Percentiles rank a stretch among this genome's conserved stretches.
These are phyloP conservation scores for Cercocebus atys DNA, from an alignment of 2,113 vertebrate species.

Conservation along the genomic window DNA sequence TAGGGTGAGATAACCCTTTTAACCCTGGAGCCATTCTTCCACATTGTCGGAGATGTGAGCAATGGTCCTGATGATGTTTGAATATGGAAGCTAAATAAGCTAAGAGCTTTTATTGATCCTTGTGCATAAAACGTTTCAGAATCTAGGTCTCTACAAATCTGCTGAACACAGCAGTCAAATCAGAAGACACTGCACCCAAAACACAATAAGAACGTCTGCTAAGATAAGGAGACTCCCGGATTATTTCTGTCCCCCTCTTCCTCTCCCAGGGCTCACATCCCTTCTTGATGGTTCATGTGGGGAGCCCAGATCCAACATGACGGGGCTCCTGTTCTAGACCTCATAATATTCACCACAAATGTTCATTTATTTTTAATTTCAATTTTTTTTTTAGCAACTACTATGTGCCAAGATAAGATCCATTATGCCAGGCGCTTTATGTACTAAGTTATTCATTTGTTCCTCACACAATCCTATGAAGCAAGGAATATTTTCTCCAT, in stretches of 20 bases:
- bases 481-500: background rate
- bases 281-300: background rate
- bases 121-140: constrained; percentile 7
- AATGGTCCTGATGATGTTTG: background rate
- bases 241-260: background rate
- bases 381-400: background rate
- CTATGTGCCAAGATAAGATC: background rate
- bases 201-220: background rate
- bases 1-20: background rate
- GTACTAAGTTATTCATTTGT: background rate
- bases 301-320: background rate
- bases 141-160: background rate
- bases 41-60: background rate
- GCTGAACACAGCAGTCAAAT: background rate
- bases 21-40: background rate
- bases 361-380: background rate
- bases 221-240: background rate
- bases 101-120: constrained; percentile 17
- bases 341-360: background rate
- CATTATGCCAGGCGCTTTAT: background rate
- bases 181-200: background rate
- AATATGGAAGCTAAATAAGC: constrained; percentile 30
- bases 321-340: background rate
- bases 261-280: background rate
- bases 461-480: background rate